Percentiles rank a stretch among this genome's conserved stretches.
Evolutionary conservation across 2,113 vertebrate species (phyloP).

Genomic region (Dicaeum eximium): DNA sequence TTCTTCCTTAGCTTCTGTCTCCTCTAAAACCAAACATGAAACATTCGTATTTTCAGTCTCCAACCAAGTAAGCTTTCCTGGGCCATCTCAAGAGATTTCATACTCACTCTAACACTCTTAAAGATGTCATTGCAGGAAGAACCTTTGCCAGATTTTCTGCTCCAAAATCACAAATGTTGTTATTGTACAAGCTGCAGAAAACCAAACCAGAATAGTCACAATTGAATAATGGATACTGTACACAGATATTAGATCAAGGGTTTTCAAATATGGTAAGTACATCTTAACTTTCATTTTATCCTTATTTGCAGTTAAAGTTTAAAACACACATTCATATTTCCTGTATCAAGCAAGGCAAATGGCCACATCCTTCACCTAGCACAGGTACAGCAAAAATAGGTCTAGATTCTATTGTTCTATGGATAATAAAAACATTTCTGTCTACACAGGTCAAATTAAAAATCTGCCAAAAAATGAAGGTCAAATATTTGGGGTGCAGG

Average conservation of each 20-base stretch:
- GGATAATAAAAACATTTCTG: neutral
- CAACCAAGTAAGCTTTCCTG: neutral
- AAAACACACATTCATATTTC: neutral
- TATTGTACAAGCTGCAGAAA: constrained; percentile 85
- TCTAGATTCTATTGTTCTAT: neutral
- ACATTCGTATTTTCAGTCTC: neutral
- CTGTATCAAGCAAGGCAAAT: neutral
- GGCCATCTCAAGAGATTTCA: neutral
- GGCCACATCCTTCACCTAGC: neutral
- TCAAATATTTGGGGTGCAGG: neutral
- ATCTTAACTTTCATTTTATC: neutral
- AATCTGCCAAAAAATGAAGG: neutral
- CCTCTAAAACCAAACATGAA: neutral
- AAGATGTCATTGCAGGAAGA: constrained; percentile 81
- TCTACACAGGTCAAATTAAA: neutral
- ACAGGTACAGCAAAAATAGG: neutral
- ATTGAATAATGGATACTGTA: neutral
- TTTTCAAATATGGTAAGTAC: neutral
- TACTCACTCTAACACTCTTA: constrained; percentile 90
- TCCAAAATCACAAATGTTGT: constrained; percentile 84
- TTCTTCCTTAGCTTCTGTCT: neutral
- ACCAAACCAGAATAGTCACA: neutral
- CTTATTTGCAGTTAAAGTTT: neutral
- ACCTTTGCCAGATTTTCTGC: constrained; percentile 82
- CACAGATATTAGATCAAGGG: neutral